Evolutionary conservation across 2,888 invertebrate genomes (phyloP).

Genomic region (Erebia ligea): DNA sequence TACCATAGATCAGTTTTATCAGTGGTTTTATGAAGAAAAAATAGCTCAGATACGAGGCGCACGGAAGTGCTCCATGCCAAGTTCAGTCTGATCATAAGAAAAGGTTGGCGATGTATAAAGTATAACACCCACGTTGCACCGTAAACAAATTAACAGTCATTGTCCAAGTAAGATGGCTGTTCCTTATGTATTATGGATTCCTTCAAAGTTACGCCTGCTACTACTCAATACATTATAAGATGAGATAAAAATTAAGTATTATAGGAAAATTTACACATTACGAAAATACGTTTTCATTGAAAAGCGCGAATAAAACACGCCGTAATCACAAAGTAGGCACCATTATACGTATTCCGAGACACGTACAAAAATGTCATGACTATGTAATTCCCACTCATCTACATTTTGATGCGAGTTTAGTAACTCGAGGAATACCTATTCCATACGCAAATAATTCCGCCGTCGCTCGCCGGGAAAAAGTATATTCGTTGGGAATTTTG

Average conservation of each 20-base stretch:
- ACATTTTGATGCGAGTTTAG: constrained; percentile 51
- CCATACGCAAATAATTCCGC: constrained; percentile 47
- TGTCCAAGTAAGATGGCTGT: no score
- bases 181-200: no score
- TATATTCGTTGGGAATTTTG: constrained; percentile 27
- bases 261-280: constrained; percentile 21
- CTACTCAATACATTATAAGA: not conserved
- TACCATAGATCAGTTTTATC: no score
- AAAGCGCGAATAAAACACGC: constrained; percentile 35
- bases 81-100: no score
- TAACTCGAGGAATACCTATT: constrained; percentile 51
- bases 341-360: constrained; percentile 37
- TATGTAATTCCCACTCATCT: constrained; percentile 50
- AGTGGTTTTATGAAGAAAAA: no score
- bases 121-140: no score
- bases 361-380: constrained; percentile 49
- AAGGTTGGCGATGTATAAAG: no score
- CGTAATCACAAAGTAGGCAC: constrained; percentile 37
- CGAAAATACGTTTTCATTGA: constrained; percentile 25
- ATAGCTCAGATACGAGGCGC: no score
- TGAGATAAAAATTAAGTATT: not conserved
- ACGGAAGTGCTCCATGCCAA: no score
- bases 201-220: no score
- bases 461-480: constrained; percentile 25
- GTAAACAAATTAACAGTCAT: no score